These are phyloP conservation scores for Acrocephalus scirpaceus DNA, from an alignment of 2,797 vertebrate genomes.

Conservation along the genomic window DNA sequence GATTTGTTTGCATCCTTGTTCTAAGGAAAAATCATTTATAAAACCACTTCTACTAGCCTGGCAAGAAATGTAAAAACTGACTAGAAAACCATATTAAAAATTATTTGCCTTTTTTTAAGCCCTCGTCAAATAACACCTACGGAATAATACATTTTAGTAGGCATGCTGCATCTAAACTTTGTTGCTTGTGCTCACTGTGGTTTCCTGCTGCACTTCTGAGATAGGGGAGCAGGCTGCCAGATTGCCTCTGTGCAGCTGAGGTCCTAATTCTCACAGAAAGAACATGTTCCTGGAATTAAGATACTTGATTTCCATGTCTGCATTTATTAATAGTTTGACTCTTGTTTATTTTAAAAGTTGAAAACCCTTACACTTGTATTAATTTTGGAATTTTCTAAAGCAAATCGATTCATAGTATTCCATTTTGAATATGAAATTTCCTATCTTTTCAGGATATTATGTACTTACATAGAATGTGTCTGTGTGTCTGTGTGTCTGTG, in stretches of 20 bases:
- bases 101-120: neutral
- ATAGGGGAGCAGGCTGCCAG: neutral
- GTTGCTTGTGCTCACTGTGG: neutral
- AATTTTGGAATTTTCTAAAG: neutral
- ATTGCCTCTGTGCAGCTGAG: neutral
- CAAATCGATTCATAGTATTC: neutral
- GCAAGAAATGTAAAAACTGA: neutral
- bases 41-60: neutral
- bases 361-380: neutral
- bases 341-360: neutral
- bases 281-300: neutral
- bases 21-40: neutral
- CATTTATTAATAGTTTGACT: neutral
- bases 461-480: neutral
- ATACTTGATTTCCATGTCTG: neutral
- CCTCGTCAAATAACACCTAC: neutral
- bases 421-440: neutral
- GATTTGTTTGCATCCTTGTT: neutral
- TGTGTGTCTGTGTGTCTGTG: accelerated
- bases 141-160: neutral
- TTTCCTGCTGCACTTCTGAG: neutral
- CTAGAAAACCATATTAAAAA: neutral
- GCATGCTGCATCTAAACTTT: neutral
- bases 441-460: neutral
- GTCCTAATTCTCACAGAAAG: neutral